Conservation (phyloP, 2,888 invertebrate genomes). For the Podotricha telesiphe region DNA sequence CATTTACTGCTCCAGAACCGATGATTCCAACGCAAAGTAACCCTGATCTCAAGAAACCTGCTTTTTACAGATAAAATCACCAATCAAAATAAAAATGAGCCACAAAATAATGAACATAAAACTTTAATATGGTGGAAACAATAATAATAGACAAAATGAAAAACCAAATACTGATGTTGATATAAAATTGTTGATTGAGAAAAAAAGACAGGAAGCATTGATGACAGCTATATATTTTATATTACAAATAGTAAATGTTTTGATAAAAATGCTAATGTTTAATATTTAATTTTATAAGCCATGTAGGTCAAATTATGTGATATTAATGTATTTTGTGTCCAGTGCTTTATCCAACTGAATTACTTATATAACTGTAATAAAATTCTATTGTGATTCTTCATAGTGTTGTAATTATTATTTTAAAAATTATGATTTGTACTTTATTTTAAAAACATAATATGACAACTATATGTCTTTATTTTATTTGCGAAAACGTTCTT, state of each 20-base stretch:
- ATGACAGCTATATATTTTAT: no score
- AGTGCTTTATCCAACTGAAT: slow-evolving; percentile 15
- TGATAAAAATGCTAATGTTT: no score
- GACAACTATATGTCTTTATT: no score
- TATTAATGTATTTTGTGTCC: slow-evolving; percentile 19
- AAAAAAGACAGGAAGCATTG: slow-evolving; percentile 77
- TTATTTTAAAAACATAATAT: no score
- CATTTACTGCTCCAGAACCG: slow-evolving; percentile 66
- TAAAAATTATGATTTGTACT: no score
- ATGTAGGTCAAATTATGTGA: slow-evolving; percentile 29
- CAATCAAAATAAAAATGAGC: slow-evolving; percentile 42
- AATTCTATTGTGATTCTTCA: slow-evolving; percentile 13
- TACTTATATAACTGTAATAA: slow-evolving; percentile 10
- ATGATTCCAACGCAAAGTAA: slow-evolving; percentile 42
- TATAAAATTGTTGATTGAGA: slow-evolving; percentile 70
- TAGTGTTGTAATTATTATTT: no score
- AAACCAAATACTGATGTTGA: slow-evolving; percentile 47
- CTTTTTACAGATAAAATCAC: slow-evolving; percentile 62
- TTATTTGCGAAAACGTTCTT: no score
- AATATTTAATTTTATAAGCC: slow-evolving; percentile 18
- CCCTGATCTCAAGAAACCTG: slow-evolving; percentile 49
- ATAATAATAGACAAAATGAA: slow-evolving; percentile 19
- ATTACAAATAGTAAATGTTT: no score
- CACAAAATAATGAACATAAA: slow-evolving; percentile 33
- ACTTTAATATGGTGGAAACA: background rate